A percentile compares a stretch with the other conserved stretches of the same genome.
phyloP scores from a whole-genome alignment of 2,113 vertebrate genomes.

The Dendrocopos noguchii region DNA sequence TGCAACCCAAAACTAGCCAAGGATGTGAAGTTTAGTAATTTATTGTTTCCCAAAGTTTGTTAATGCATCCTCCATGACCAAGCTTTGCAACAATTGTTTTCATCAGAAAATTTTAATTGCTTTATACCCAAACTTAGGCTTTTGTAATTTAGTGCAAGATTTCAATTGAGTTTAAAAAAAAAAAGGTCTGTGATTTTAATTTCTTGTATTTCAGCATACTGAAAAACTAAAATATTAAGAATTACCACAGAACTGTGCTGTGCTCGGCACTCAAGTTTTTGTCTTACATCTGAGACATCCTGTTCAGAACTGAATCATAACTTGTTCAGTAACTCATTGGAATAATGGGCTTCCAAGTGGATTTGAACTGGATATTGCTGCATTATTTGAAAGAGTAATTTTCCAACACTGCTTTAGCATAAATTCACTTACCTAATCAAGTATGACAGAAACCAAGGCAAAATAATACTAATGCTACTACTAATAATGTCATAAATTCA shows the following conservation, averaged over 20 bases:
- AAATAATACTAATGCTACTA: neutral
- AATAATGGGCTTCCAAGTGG: neutral
- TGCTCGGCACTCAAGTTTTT: neutral
- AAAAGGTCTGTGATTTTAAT: neutral
- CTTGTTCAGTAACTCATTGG: neutral
- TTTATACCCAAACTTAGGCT: neutral
- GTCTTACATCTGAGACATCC: neutral
- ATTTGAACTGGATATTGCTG: neutral
- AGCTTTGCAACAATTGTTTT: neutral
- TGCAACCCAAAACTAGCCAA: neutral
- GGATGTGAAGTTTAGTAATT: neutral
- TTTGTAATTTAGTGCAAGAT: neutral
- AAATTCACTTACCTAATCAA: neutral
- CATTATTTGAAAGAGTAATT: neutral
- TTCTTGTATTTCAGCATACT: slow-evolving; percentile 3
- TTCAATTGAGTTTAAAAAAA: neutral
- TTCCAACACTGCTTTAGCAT: neutral
- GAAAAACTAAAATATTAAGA: neutral
- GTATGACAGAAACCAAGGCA: neutral
- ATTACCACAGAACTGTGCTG: neutral
- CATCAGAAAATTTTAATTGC: neutral
- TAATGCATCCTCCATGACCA: neutral
- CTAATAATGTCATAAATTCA: neutral
- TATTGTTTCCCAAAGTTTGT: neutral
- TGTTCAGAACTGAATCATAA: neutral